phyloP scores from a whole-genome alignment of 2,113 vertebrate genomes.

The Butastur rufipennis region DNA sequence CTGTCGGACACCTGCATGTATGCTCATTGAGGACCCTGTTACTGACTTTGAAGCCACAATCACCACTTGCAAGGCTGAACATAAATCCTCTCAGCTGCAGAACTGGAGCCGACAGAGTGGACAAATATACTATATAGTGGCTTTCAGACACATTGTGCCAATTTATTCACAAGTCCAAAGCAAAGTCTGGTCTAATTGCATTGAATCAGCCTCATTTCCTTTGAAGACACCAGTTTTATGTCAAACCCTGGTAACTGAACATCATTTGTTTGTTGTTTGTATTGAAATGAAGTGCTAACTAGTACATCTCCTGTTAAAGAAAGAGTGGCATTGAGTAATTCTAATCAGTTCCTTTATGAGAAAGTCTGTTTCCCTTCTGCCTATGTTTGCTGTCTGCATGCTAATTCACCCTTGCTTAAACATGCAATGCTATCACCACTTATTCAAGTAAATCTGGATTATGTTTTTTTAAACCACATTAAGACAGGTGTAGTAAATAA shows the following conservation, averaged over 20 bases:
- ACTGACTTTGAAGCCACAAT: neutral
- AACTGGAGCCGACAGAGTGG: neutral
- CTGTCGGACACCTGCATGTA: neutral
- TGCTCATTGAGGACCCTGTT: neutral
- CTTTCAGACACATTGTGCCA: neutral
- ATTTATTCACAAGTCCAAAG: neutral
- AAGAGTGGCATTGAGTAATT: constrained; percentile 22
- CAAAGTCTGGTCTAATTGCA: neutral
- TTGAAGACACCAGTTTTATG: neutral
- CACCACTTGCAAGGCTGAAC: neutral
- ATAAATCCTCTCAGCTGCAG: neutral
- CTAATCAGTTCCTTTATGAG: constrained; percentile 37
- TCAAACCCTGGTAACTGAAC: constrained; percentile 6
- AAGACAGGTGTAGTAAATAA: neutral
- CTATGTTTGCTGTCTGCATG: constrained; percentile 47
- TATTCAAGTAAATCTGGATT: neutral
- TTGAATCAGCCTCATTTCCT: neutral
- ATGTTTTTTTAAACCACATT: neutral
- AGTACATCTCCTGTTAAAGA: constrained; percentile 40
- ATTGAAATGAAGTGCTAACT: constrained; percentile 43
- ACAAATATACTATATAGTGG: neutral
- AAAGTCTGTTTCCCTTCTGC: constrained; percentile 54
- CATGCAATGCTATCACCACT: neutral
- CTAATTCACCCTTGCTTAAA: constrained; percentile 43
- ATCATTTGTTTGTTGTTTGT: constrained; percentile 22